Conservation (phyloP, 2,797 vertebrate species). For the Champsocephalus esox region DNA sequence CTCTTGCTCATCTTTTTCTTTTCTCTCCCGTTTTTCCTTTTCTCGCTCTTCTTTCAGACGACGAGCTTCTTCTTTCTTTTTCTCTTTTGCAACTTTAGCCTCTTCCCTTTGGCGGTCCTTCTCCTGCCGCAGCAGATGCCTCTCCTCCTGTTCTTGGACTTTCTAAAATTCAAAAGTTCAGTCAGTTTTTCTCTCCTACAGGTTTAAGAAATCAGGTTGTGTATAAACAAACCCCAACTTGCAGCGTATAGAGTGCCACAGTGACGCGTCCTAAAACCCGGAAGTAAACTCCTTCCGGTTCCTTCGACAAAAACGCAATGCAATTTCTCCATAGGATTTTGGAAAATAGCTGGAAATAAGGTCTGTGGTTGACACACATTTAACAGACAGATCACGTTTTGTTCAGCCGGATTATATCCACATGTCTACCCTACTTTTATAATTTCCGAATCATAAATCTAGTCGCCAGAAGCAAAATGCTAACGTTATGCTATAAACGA, state of each 20-base stretch:
- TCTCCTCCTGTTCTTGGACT: constrained; percentile 83
- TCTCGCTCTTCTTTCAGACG: constrained; percentile 90
- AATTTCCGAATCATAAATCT: no score
- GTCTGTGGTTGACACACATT: no score
- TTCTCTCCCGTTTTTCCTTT: constrained; percentile 89
- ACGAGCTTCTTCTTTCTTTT: constrained; percentile 90
- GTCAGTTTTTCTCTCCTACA: neutral
- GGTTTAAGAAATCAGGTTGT: neutral
- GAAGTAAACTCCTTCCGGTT: no score
- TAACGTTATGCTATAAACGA: no score
- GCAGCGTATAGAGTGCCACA: neutral
- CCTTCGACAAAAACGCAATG: no score
- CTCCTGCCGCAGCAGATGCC: constrained; percentile 84
- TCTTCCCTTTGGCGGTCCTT: constrained; percentile 90
- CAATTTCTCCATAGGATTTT: no score
- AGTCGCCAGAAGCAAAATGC: no score
- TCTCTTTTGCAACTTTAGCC: constrained; percentile 88
- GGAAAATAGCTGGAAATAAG: no score
- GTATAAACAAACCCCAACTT: neutral
- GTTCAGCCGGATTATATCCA: no score
- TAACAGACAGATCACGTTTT: no score
- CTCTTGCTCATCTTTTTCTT: constrained; percentile 91
- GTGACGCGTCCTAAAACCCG: no score
- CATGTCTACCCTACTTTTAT: no score
- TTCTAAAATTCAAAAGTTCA: constrained; percentile 52